Percentiles rank a stretch among this genome's conserved stretches.
Conservation (phyloP, 2,888 invertebrate species). For the Drosophila acutilabella region DNA sequence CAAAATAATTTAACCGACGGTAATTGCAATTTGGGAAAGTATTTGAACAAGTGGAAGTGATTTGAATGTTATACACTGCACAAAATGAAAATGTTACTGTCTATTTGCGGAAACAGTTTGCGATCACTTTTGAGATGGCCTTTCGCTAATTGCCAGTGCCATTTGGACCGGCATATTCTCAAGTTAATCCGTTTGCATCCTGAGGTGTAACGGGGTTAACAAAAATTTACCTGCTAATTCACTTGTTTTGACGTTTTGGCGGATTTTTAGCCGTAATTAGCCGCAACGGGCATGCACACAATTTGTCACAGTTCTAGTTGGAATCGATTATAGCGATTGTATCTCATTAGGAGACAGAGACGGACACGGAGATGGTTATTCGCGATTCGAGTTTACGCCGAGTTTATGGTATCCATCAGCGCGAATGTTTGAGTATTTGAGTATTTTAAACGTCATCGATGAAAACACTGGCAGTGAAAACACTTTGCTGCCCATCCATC, state of each 20-base stretch:
- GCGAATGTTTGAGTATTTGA: constrained; percentile 17
- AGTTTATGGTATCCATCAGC: constrained; percentile 72
- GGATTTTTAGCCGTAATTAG: constrained; percentile 57
- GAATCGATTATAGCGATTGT: constrained; percentile 22
- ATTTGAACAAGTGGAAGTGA: constrained; percentile 24
- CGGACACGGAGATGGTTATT: constrained; percentile 30
- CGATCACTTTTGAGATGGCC: constrained; percentile 28
- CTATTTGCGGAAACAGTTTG: constrained; percentile 29
- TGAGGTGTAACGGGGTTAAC: constrained; percentile 36
- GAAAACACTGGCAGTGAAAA: constrained; percentile 69
- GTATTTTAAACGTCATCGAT: constrained; percentile 76
- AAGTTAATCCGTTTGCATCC: constrained; percentile 59
- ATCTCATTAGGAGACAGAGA: constrained; percentile 41
- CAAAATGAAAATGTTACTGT: constrained; percentile 16
- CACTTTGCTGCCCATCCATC: constrained; percentile 77
- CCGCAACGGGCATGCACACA: constrained; percentile 47
- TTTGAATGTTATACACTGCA: constrained; percentile 34
- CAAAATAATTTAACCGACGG: constrained; percentile 59
- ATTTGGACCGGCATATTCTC: constrained; percentile 37
- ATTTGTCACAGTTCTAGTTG: constrained; percentile 73
- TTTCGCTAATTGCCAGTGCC: constrained; percentile 47
- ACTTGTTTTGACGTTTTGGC: constrained; percentile 50
- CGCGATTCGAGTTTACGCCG: constrained; percentile 61
- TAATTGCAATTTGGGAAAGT: constrained; percentile 29
- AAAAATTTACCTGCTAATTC: constrained; percentile 42